Base-by-base conservation (phyloP, 2,113 vertebrate species). In the Siniperca chuatsi region DNA sequence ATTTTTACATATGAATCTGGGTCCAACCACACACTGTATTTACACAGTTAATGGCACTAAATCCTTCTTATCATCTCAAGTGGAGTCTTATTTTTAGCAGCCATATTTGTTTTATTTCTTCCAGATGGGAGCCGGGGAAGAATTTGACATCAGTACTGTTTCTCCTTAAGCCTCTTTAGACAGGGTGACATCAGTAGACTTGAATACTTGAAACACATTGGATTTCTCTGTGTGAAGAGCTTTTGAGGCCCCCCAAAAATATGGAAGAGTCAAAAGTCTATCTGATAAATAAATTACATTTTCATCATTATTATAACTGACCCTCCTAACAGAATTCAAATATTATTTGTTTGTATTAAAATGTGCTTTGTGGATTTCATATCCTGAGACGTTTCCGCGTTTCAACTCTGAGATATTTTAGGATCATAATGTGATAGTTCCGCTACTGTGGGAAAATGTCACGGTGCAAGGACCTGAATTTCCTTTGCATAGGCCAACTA, bases 51-150 rank as follows among this genome's bases (percentile, higher is more conserved):
- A 92, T 93, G 81, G 87, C 81, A 92, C 80, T 84, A 90, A 92
- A 91, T 88, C 89, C 86, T 89, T 90, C 87, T 93, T 93, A 95
- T 93, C 94, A 91, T 89, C 93, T 90, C 79, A 81, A 87, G 85
- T 75, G 82, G 75, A 91, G 83, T 75, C 84, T 92, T 92, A 94
- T 95, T 94, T 94, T 95, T 94, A 95, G 93, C 89, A 85, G 86
- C 87, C 89, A 89, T 91, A 78, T 90, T 90, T 87, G 84, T 90
- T 92, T 92, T 81, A 95, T 94, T 89, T 83, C 86, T 93, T 93
- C 94, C 94, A 94, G 93, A 95, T 95, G 93, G 87, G 79, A 83
- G 55, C 71, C 3, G 83, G 73, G 70, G 85, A 92, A 80, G 90
- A 88, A 88, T 89, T 86, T 86, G 92, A 93, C 92, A 90, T 91